Evolutionary conservation across 2,113 vertebrate species (phyloP).

Genomic region (Barbus barbus): DNA sequence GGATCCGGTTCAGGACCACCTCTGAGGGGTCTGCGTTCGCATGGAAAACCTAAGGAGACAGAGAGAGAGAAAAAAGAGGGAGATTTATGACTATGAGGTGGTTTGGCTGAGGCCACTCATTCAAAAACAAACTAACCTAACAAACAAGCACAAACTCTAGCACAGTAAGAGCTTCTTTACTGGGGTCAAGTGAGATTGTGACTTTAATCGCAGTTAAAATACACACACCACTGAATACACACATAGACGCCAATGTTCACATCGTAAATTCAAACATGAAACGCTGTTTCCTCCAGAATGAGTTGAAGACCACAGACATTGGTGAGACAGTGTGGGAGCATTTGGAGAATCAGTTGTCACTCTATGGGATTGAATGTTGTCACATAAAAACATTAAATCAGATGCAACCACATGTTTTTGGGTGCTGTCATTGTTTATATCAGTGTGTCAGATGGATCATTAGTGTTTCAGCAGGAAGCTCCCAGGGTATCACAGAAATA

Average conservation of each 20-base stretch:
- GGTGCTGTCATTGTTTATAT: neutral
- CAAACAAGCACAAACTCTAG: constrained; percentile 30
- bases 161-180: constrained; percentile 35
- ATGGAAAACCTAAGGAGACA: constrained; percentile 83
- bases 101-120: constrained; percentile 13
- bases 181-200: constrained; percentile 43
- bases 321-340: neutral
- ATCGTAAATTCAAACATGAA: constrained; percentile 38
- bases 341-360: neutral
- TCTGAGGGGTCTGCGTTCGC: constrained; percentile 89
- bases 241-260: neutral
- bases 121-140: constrained; percentile 31
- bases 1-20: constrained; percentile 92
- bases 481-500: constrained; percentile 5
- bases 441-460: neutral
- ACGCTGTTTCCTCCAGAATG: constrained; percentile 18
- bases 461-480: neutral
- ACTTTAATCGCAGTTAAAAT: constrained; percentile 48
- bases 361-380: neutral
- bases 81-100: constrained; percentile 12
- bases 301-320: too few species aligned
- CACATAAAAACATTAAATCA: neutral
- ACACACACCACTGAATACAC: constrained; percentile 39
- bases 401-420: neutral
- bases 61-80: constrained; percentile 20